Base-by-base conservation (phyloP, 2,888 invertebrate genomes). In the Stratiomys singularior region DNA sequence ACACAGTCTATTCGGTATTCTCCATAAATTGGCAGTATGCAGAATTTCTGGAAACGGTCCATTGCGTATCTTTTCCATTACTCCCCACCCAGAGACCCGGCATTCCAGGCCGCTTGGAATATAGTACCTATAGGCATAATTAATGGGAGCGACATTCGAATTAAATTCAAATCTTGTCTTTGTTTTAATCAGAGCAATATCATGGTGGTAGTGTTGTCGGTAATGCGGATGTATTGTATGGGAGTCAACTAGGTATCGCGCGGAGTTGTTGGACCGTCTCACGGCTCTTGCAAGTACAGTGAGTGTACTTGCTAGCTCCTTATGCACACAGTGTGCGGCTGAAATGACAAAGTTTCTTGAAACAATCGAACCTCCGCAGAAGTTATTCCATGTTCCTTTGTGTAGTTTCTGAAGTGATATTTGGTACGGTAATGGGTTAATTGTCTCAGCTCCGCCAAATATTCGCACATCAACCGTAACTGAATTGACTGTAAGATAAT, bases 71-170 rank as follows among this genome's bases (percentile, higher is more conserved):
- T 84, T 85, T 60, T 83, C 83, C 0, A 83, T 83, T 0, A 85
- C 85, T 1, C 87, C 87, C 87, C 87, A 87, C 1, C 87, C 87
- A 0, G 86, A 74, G n/a, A 74, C 60, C 2, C 44, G 30, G 18
- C 74, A 74, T 58, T 18, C 84, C 0, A 86, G 80, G 1, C 82
- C 78, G 0, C 84, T 85, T 3, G 82, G 81, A 66, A 84, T 83
- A 64, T 84, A 84, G 1, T 84, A 83, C 46, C 80, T 80, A 71
- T 84, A 82, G 37, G 82, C 83, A 9, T 85, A 85, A 78, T 84
- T 84, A 47, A 91, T 88, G 0, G 87, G 85, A 47, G 86, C 84
- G 0, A 90, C 86, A 0, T 83, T 84, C 25, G 82, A 80, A 13
- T 80, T 82, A 79, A 85, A 67, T 64, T 82, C 79, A 13, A 87